Percentiles rank a stretch among this genome's conserved stretches.
Evolutionary conservation across 2,797 vertebrate genomes (phyloP).

Genomic region (Leptatherina wallacei): DNA sequence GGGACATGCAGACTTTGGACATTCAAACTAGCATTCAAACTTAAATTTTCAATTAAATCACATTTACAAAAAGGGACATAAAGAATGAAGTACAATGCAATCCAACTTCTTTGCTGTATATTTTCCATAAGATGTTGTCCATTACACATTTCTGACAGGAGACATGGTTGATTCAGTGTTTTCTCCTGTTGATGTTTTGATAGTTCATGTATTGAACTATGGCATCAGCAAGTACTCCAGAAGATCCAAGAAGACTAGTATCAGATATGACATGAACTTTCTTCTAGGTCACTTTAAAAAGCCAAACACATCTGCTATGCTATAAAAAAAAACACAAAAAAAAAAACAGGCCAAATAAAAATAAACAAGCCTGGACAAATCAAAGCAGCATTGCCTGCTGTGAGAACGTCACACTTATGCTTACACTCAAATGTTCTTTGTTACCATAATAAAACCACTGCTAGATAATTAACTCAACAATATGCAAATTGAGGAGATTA

Average conservation of each 20-base stretch:
- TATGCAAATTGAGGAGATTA: neutral
- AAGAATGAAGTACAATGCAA: neutral
- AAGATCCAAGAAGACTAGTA: neutral
- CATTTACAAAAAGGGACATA: neutral
- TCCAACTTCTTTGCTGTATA: conserved; percentile 5
- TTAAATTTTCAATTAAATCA: conserved; percentile 26
- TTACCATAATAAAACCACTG: neutral
- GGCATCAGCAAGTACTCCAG: neutral
- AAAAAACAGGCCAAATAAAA: neutral
- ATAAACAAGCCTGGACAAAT: neutral
- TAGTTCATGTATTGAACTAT: neutral
- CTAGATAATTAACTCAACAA: neutral
- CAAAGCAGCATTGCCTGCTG: neutral
- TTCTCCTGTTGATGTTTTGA: neutral
- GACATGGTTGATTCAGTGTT: neutral
- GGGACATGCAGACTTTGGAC: neutral
- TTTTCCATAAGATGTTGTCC: conserved; percentile 2
- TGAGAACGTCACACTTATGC: neutral
- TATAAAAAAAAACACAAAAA: neutral
- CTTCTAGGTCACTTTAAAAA: neutral
- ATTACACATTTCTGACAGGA: neutral
- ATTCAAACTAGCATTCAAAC: neutral
- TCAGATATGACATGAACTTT: neutral
- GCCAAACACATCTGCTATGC: neutral
- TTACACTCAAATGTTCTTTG: neutral